Evolutionary conservation across 2,113 vertebrate species (phyloP), one percentile per base, ranked within the genome.

Genomic region (Protobothrops mucrosquamatus): DNA sequence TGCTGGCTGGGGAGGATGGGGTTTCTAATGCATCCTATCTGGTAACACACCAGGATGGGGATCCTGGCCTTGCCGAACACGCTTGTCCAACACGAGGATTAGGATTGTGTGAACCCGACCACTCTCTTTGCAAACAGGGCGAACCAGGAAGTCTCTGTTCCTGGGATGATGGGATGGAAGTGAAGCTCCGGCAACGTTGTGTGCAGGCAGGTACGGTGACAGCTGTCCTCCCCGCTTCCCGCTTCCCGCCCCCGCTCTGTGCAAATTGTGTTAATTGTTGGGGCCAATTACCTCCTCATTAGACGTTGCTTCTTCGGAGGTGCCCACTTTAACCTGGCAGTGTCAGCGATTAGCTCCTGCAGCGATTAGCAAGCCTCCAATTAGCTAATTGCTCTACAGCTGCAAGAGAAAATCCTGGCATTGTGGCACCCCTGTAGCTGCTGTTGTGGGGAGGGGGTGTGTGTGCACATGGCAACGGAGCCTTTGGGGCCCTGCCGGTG

Each of bases 271-370:
- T 0, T 96, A 94, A 97, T 96, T 95, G 95, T 95, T 97, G 89
- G 93, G 1, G 87, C 93, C 34, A 96, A 96, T 97, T 97, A 97
- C 92, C 89, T 97, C 94, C 92, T 94, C 93, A n/a, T 95, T 96
- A 97, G 92, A 0, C 51, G 93, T 51, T 6, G 64, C 64, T 88
- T 91, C 12, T 3, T 26, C 0, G 0, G 46, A 94, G 39, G 94
- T 91, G 92, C 94, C 95, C 20, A 2, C 87, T 97, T 43, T 96
- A 96, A 96, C 95, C 91, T 88, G 26, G 69, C 93, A 51, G 85
- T 0, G 0, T 89, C 91, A 81, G 81, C 92, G 90, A 93, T 90
- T 89, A 97, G 94, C 85, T 89, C 87, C 1, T 1, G 20, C 14
- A 15, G 39, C 11, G 39, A 54, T 93, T 0, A 0, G 89, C 88